Evolutionary conservation across 2,888 invertebrate genomes (phyloP).

Genomic region (Callinectes sapidus): DNA sequence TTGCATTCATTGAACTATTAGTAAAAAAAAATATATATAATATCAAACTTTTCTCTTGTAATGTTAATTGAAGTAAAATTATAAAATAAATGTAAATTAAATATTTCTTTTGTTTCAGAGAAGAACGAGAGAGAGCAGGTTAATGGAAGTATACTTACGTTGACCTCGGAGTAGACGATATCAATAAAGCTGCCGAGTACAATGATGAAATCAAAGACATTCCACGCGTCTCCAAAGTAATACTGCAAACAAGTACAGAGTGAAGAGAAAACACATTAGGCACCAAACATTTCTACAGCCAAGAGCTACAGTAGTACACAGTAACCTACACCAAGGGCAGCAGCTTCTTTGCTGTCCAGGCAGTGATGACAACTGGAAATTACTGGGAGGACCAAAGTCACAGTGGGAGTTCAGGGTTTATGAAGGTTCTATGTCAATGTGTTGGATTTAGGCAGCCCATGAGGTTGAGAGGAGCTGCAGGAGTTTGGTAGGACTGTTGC

Average conservation of each 20-base stretch:
- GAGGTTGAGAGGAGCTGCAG: conserved; percentile 47
- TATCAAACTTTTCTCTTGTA: background rate
- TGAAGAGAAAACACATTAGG: conserved; percentile 53
- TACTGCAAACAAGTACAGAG: conserved; percentile 81
- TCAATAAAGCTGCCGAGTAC: conserved; percentile 97
- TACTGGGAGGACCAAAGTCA: conserved; percentile 56
- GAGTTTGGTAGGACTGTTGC: conserved; percentile 24
- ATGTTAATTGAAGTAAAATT: background rate
- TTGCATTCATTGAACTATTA: background rate
- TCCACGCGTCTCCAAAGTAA: conserved; percentile 99
- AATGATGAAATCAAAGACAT: conserved; percentile 97
- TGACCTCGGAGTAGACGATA: conserved; percentile 96
- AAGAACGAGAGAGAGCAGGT: background rate
- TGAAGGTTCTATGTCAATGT: conserved; percentile 32
- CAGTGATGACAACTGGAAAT: conserved; percentile 46
- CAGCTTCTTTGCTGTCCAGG: conserved; percentile 36
- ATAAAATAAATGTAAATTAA: background rate
- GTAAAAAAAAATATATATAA: background rate
- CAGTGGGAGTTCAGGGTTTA: conserved; percentile 56
- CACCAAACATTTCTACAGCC: conserved; percentile 41
- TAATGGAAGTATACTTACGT: conserved; percentile 82
- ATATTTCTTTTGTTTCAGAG: background rate
- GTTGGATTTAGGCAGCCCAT: conserved; percentile 50
- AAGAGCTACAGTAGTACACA: conserved; percentile 32
- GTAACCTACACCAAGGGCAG: conserved; percentile 29